phyloP scores from a whole-genome alignment of 2,797 vertebrate genomes.

The Hemibagrus guttatus region DNA sequence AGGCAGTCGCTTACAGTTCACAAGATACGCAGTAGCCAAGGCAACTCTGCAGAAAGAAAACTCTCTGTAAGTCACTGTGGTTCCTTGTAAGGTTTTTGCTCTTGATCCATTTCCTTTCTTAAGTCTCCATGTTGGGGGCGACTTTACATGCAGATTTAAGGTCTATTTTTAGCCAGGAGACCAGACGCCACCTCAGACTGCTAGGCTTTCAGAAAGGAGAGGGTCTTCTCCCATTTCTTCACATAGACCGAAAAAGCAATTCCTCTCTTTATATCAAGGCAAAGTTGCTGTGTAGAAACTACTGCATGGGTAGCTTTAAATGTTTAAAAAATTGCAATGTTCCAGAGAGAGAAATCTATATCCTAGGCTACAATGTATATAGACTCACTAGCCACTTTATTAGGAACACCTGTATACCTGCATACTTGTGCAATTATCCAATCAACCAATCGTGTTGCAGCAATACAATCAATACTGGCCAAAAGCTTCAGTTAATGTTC shows the following conservation, averaged over 20 bases:
- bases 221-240: slow-evolving; percentile 33
- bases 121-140: background rate
- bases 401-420: background rate
- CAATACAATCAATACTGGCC: background rate
- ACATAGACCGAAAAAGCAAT: background rate
- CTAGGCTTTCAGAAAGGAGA: slow-evolving; percentile 9
- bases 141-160: background rate
- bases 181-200: slow-evolving; percentile 25
- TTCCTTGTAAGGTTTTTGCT: slow-evolving; percentile 10
- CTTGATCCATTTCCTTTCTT: slow-evolving; percentile 20
- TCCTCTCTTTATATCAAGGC: background rate
- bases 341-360: background rate
- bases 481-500: background rate
- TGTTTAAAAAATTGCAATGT: background rate
- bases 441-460: background rate
- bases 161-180: slow-evolving; percentile 16
- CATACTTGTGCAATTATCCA: background rate
- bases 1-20: slow-evolving; percentile 28
- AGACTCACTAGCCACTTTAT: background rate
- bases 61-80: slow-evolving; percentile 12
- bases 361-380: background rate
- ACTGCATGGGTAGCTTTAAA: background rate
- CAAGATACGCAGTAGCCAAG: slow-evolving; percentile 44
- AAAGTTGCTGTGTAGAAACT: background rate
- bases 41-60: slow-evolving; percentile 43